Percentiles rank a stretch among this genome's conserved stretches.
These are phyloP conservation scores for Dendrolimus pini DNA, from an alignment of 2,888 invertebrate species.

Conservation along the genomic window DNA sequence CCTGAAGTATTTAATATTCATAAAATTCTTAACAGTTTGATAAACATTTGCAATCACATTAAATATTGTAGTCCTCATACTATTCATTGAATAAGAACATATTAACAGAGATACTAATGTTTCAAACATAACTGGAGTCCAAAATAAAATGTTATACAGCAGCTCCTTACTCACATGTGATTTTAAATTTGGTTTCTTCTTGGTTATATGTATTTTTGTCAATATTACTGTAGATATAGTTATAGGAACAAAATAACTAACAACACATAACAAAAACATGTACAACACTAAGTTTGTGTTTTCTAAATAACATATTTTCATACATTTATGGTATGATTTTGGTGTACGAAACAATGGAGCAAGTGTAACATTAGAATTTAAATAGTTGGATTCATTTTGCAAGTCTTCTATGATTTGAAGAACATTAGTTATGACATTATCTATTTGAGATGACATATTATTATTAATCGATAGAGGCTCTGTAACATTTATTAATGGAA, in stretches of 20 bases:
- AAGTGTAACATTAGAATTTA: slow-evolving; percentile 33
- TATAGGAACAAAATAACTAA: slow-evolving; percentile 63
- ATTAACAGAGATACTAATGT: slow-evolving; percentile 54
- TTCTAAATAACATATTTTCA: slow-evolving; percentile 54
- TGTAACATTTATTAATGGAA: slow-evolving; percentile 29
- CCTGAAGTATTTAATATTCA: slow-evolving; percentile 60
- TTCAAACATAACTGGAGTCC: slow-evolving; percentile 67
- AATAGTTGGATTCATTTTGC: slow-evolving; percentile 29
- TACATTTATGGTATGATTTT: slow-evolving; percentile 39
- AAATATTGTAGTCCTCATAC: slow-evolving; percentile 49
- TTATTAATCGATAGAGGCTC: slow-evolving; percentile 28
- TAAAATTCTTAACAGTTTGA: slow-evolving; percentile 58
- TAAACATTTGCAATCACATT: slow-evolving; percentile 64
- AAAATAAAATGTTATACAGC: slow-evolving; percentile 61
- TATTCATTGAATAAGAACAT: slow-evolving; percentile 54
- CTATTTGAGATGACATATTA: slow-evolving; percentile 29
- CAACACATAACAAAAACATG: slow-evolving; percentile 47
- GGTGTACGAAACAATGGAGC: slow-evolving; percentile 28
- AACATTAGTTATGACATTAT: slow-evolving; percentile 45
- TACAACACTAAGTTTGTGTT: slow-evolving; percentile 51
- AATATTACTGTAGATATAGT: slow-evolving; percentile 56
- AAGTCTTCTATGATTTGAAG: slow-evolving; percentile 44
- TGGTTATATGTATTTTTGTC: slow-evolving; percentile 55
- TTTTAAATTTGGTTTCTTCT: slow-evolving; percentile 43
- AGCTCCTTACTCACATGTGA: slow-evolving; percentile 53